These are phyloP conservation scores for Paralinhomoeus sp. DNA, from an alignment of 2,888 invertebrate genomes.

Conservation along the genomic window DNA sequence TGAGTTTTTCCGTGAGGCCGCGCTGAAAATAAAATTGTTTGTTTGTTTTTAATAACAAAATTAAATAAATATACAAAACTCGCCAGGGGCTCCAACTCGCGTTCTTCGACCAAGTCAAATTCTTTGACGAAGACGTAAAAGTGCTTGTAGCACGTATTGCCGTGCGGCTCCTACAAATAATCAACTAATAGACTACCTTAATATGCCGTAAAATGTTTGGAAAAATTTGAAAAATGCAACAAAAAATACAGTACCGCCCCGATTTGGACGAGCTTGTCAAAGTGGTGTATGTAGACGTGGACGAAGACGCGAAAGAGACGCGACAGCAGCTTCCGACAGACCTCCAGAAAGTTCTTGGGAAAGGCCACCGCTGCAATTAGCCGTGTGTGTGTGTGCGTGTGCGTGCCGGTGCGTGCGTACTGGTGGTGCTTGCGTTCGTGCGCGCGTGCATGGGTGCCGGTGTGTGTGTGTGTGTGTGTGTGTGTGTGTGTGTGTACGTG, in stretches of 20 bases:
- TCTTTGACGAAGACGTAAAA: conserved; percentile 74
- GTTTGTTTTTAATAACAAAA: no score
- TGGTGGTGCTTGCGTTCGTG: no score
- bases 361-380: conserved; percentile 49
- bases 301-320: conserved; percentile 69
- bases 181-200: conserved; percentile 1
- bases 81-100: conserved; percentile 62
- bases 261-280: conserved; percentile 59
- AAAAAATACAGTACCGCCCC: conserved; percentile 41
- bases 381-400: no score
- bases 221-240: neutral
- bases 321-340: conserved; percentile 64
- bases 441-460: no score
- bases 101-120: conserved; percentile 53
- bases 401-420: no score
- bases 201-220: no score
- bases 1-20: no score
- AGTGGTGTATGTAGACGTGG: conserved; percentile 80
- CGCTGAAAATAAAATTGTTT: no score
- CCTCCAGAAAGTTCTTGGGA: conserved; percentile 52
- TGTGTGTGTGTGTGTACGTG: no score
- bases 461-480: no score
- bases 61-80: no score
- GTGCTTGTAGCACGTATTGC: conserved; percentile 79
- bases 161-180: conserved; percentile 53